phyloP scores from a whole-genome alignment of 2,888 invertebrate genomes.

The Torymus texanus region DNA sequence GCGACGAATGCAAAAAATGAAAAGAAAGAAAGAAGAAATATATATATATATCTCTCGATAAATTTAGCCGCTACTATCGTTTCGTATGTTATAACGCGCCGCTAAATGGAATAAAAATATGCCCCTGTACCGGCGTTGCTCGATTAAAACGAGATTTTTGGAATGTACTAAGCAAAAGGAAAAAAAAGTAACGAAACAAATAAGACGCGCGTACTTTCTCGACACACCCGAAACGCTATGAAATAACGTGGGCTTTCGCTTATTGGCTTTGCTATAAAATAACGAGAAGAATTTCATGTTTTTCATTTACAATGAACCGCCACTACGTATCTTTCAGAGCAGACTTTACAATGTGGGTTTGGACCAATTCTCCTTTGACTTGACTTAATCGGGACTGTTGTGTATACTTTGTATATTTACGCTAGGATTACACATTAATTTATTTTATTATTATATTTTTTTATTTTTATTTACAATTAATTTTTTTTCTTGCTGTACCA shows the following conservation, averaged over 20 bases:
- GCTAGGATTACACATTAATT: slow-evolving; percentile 53
- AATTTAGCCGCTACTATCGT: slow-evolving; percentile 31
- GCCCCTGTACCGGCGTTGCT: background rate
- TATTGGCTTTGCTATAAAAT: slow-evolving; percentile 28
- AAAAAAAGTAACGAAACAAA: slow-evolving; percentile 19
- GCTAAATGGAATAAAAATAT: background rate
- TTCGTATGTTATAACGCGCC: slow-evolving; percentile 4
- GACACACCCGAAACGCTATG: slow-evolving; percentile 14
- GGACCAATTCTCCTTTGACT: slow-evolving; percentile 36
- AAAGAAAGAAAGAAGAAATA: slow-evolving; percentile 1
- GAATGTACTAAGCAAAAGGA: background rate
- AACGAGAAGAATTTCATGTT: slow-evolving; percentile 22
- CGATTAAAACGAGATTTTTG: background rate
- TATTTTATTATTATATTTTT: slow-evolving; percentile 48
- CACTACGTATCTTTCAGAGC: slow-evolving; percentile 15
- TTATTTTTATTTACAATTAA: slow-evolving; percentile 13
- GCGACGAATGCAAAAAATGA: slow-evolving; percentile 7
- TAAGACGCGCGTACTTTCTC: background rate
- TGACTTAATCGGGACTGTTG: slow-evolving; percentile 47
- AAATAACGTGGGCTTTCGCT: slow-evolving; percentile 38
- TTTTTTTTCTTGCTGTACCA: slow-evolving; percentile 12
- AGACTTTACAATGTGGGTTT: slow-evolving; percentile 27
- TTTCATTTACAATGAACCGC: slow-evolving; percentile 12
- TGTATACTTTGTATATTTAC: slow-evolving; percentile 56
- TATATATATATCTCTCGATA: slow-evolving; percentile 7